Conservation (phyloP, 2,888 invertebrate genomes). For the Oxyscelio sp. region DNA sequence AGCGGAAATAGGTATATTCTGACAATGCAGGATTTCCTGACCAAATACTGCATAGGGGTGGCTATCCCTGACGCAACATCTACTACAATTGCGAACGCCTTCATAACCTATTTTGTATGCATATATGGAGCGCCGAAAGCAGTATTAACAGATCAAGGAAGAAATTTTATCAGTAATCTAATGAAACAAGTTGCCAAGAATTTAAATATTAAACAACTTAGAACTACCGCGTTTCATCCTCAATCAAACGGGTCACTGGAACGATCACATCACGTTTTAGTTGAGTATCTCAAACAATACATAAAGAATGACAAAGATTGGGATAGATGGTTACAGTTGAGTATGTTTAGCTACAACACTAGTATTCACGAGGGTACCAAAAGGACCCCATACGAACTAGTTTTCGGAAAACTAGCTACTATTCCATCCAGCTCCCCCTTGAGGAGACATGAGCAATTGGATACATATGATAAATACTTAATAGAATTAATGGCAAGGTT, state of each 20-base stretch:
- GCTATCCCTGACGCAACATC: not conserved
- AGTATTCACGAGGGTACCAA: not conserved
- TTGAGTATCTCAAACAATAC: not conserved
- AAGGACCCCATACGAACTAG: not conserved
- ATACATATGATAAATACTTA: not conserved
- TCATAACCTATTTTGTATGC: not conserved
- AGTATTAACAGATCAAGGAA: not conserved
- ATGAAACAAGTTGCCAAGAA: not conserved
- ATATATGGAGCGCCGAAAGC: not conserved
- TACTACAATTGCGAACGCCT: not conserved
- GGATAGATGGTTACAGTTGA: not conserved
- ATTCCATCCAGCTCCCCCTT: not conserved
- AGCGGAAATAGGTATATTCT: not conserved
- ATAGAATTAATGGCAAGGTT: not conserved
- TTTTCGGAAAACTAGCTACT: not conserved
- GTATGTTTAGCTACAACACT: not conserved
- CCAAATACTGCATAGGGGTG: not conserved
- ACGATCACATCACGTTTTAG: not conserved
- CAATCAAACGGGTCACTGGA: not conserved
- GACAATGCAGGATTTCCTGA: not conserved
- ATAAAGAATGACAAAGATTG: not conserved
- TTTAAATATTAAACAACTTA: not conserved
- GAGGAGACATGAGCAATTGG: not conserved
- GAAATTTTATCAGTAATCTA: not conserved
- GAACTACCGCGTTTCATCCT: not conserved